Conservation (phyloP, 2,888 invertebrate genomes). For the Azorinus chamasolen region DNA sequence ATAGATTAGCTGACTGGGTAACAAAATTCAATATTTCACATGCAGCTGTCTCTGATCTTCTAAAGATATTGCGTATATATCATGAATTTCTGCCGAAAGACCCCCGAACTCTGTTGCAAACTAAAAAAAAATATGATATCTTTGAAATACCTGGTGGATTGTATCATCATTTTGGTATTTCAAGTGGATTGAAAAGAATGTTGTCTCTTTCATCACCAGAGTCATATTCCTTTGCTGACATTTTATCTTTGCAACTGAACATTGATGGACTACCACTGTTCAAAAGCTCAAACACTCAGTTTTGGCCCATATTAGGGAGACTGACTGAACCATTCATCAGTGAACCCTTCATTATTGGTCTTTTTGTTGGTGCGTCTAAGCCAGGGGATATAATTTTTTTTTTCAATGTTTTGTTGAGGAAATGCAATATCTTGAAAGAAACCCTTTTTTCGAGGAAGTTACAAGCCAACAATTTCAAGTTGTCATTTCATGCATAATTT, state of each 20-base stretch:
- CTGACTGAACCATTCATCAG: conserved; percentile 27
- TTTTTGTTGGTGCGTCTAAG: conserved; percentile 37
- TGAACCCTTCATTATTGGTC: conserved; percentile 35
- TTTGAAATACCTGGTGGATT: conserved; percentile 26
- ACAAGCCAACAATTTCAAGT: conserved; percentile 18
- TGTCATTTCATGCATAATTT: conserved; percentile 64
- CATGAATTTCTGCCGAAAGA: conserved; percentile 44
- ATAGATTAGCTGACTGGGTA: conserved; percentile 8
- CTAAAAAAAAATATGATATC: conserved; percentile 19
- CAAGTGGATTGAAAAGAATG: not conserved
- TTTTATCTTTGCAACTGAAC: conserved; percentile 35
- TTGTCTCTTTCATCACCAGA: not conserved
- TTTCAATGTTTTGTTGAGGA: conserved; percentile 52
- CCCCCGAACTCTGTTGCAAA: conserved; percentile 39
- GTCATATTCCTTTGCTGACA: conserved; percentile 1
- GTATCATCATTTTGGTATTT: conserved; percentile 51
- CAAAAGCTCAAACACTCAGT: conserved; percentile 31
- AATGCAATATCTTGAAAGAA: conserved; percentile 8
- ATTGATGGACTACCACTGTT: conserved; percentile 52
- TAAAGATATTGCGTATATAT: conserved; percentile 11
- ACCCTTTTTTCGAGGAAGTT: not conserved
- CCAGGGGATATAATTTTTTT: conserved; percentile 45
- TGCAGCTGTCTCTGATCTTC: conserved; percentile 25
- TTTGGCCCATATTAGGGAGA: conserved; percentile 42
- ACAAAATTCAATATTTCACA: conserved; percentile 23